These are phyloP conservation scores for Octodon degus DNA, from an alignment of 2,113 vertebrate species.

Conservation along the genomic window DNA sequence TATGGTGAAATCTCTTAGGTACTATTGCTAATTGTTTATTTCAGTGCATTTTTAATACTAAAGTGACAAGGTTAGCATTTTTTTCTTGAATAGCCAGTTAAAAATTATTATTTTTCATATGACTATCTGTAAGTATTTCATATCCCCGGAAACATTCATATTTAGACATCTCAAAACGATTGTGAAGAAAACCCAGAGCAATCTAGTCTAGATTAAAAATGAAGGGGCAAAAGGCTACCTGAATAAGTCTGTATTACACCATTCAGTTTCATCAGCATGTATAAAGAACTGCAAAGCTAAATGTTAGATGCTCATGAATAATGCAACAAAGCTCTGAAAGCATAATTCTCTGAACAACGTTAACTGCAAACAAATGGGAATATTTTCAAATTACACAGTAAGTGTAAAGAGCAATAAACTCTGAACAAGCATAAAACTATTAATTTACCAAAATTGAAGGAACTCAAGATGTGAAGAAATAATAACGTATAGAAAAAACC, in stretches of 20 bases:
- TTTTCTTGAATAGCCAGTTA: conserved; percentile 78
- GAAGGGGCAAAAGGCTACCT: conserved; percentile 81
- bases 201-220: conserved; percentile 62
- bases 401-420: conserved; percentile 32
- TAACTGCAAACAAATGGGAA: conserved; percentile 66
- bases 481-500: conserved; percentile 17
- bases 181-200: conserved; percentile 43
- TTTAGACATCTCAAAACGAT: conserved; percentile 66
- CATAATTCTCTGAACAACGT: conserved; percentile 68
- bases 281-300: conserved; percentile 80
- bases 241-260: conserved; percentile 85
- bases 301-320: conserved; percentile 87
- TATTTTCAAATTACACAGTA: conserved; percentile 59
- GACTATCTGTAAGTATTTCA: conserved; percentile 63
- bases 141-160: conserved; percentile 57
- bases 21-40: conserved; percentile 74
- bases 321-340: conserved; percentile 80
- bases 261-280: conserved; percentile 79
- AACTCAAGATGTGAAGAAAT: conserved; percentile 64
- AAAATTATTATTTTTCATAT: conserved; percentile 59
- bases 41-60: conserved; percentile 81
- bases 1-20: conserved; percentile 74
- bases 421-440: not conserved
- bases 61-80: conserved; percentile 95
- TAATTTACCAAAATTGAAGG: conserved; percentile 53